phyloP scores from a whole-genome alignment of 2,113 vertebrate species.

The Apeltes quadracus region DNA sequence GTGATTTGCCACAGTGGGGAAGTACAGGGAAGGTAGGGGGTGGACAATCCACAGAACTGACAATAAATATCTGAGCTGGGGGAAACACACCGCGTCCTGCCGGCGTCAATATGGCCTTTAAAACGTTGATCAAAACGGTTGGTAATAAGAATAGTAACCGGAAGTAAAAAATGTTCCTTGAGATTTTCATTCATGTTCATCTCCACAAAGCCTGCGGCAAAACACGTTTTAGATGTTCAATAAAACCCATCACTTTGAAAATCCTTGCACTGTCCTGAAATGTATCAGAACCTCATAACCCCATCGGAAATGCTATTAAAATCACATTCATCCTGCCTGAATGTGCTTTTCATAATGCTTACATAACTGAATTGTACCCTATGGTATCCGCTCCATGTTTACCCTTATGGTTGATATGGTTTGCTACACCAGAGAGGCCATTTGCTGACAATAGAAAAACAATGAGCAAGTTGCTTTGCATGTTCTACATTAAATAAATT shows the following conservation, averaged over 20 bases:
- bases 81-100: conserved; percentile 26
- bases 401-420: background rate
- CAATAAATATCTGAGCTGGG: conserved; percentile 70
- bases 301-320: conserved; percentile 21
- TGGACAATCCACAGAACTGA: conserved; percentile 59
- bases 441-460: background rate
- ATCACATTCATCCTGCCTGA: conserved; percentile 17
- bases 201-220: background rate
- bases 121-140: conserved; percentile 20
- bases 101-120: conserved; percentile 43
- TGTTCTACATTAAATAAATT: background rate
- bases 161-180: conserved; percentile 2
- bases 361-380: background rate
- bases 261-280: conserved; percentile 7
- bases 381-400: conserved; percentile 5
- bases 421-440: background rate
- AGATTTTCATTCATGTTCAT: background rate
- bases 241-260: conserved; percentile 11
- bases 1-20: conserved; percentile 73
- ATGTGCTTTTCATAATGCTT: conserved; percentile 7
- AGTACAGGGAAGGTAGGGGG: conserved; percentile 29
- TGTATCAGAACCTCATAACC: conserved; percentile 23
- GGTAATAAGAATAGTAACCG: conserved; percentile 21
- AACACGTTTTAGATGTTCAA: conserved; percentile 20
- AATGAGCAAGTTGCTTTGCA: background rate